Percentiles rank a stretch among this genome's conserved stretches.
phyloP scores from a whole-genome alignment of 2,113 vertebrate genomes.

The Hydrochoerus hydrochaeris region DNA sequence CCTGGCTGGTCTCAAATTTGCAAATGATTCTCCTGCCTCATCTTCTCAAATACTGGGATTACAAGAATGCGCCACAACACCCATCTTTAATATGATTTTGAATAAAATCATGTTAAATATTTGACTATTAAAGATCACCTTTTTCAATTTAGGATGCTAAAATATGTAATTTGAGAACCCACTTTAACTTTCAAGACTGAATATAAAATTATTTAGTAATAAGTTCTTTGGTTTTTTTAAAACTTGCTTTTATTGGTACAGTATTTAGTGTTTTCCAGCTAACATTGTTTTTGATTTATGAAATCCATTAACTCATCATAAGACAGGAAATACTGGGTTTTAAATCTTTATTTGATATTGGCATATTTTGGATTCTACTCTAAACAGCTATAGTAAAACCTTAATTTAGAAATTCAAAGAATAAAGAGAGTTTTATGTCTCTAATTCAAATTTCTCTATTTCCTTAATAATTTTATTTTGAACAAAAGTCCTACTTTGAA shows the following conservation, averaged over 20 bases:
- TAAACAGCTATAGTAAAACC: neutral
- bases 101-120: neutral
- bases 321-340: neutral
- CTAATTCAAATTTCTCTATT: neutral
- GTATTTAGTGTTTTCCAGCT: neutral
- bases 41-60: too few species aligned
- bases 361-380: constrained; percentile 9
- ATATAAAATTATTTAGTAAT: neutral
- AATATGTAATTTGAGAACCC: neutral
- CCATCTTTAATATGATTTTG: neutral
- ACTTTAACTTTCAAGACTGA: neutral
- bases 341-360: neutral
- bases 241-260: neutral
- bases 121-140: neutral
- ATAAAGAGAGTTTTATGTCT: neutral
- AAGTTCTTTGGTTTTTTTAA: neutral
- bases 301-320: neutral
- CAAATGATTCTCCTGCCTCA: too few species aligned
- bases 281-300: neutral
- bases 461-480: neutral
- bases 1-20: too few species aligned
- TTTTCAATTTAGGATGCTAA: neutral
- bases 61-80: too few species aligned
- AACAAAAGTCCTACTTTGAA: neutral
- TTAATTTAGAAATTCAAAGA: neutral